Evolutionary conservation across 1,140 invertebrate species (phyloP).

Genomic region (Brachionus rubens): DNA sequence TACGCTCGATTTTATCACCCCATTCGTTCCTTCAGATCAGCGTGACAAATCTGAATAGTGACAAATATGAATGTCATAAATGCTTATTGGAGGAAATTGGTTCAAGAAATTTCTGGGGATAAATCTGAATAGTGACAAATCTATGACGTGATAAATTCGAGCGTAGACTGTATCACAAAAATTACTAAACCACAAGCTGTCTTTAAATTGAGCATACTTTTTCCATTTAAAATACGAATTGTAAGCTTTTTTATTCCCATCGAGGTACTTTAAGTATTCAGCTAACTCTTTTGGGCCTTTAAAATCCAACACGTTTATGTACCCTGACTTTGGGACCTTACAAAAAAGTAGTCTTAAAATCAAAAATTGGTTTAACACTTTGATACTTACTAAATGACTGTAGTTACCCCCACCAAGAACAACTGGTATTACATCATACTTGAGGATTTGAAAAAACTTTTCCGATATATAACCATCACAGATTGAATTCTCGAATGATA

Average conservation of each 20-base stretch:
- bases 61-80: too few species aligned
- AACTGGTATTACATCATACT: slow-evolving; percentile 44
- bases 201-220: not conserved
- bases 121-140: too few species aligned
- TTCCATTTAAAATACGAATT: too few species aligned
- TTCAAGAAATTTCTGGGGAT: too few species aligned
- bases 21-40: too few species aligned
- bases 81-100: too few species aligned
- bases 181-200: not conserved
- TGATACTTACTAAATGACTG: not conserved
- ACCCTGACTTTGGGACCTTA: slow-evolving; percentile 31
- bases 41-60: too few species aligned
- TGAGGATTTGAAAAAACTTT: slow-evolving; percentile 41
- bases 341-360: not conserved
- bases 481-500: slow-evolving; percentile 47
- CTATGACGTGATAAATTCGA: too few species aligned
- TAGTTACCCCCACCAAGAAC: slow-evolving; percentile 42
- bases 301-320: slow-evolving; percentile 47
- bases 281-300: slow-evolving; percentile 47
- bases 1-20: too few species aligned
- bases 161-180: too few species aligned
- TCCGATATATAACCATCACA: too few species aligned
- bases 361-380: not conserved
- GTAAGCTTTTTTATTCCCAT: slow-evolving; percentile 5
- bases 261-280: slow-evolving; percentile 47